phyloP scores from a whole-genome alignment of 2,113 vertebrate species.

The Tupaia chinensis region DNA sequence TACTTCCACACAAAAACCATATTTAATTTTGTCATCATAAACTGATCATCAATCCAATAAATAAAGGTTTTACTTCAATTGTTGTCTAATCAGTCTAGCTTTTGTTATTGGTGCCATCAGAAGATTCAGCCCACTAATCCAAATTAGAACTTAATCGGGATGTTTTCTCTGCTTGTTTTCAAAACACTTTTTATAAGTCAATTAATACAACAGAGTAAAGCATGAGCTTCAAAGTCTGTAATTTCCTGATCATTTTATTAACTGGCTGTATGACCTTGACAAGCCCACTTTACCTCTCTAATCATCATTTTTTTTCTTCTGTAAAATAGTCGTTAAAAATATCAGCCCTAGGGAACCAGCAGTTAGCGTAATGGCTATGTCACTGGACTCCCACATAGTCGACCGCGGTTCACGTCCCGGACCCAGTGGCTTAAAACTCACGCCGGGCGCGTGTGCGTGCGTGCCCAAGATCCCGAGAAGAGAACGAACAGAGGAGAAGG shows the following conservation, averaged over 20 bases:
- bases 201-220: background rate
- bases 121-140: background rate
- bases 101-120: background rate
- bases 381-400: too few species aligned
- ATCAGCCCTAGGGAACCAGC: background rate
- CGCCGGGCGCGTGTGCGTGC: too few species aligned
- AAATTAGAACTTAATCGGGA: constrained; percentile 22
- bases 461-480: too few species aligned
- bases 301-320: constrained; percentile 1
- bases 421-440: too few species aligned
- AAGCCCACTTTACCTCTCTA: background rate
- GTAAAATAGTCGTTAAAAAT: constrained; percentile 20
- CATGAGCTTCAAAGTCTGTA: background rate
- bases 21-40: constrained; percentile 12
- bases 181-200: background rate
- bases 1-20: background rate
- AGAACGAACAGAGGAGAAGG: too few species aligned
- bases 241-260: constrained; percentile 21
- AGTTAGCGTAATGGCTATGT: too few species aligned
- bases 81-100: background rate
- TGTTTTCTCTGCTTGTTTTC: background rate
- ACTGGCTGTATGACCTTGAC: background rate
- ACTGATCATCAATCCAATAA: background rate
- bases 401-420: too few species aligned
- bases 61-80: background rate